Percentiles rank a stretch among this genome's conserved stretches.
These are phyloP conservation scores for Pollenia griseotomentosa DNA, from an alignment of 2,888 invertebrate species.

Conservation along the genomic window DNA sequence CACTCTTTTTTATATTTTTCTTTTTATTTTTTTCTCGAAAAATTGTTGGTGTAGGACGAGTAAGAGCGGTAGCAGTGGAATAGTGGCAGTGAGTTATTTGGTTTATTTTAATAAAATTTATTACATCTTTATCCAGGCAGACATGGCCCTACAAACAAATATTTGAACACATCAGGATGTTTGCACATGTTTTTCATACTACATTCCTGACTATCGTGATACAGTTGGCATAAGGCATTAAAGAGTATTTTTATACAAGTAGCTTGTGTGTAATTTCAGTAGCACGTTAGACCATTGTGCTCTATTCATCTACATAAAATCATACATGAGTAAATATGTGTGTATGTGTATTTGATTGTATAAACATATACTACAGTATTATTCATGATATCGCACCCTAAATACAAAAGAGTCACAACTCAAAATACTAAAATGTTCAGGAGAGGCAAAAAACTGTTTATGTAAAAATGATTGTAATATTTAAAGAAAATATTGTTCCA, in stretches of 20 bases:
- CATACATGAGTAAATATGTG: neutral
- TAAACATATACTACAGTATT: conserved; percentile 2
- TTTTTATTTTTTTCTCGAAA: neutral
- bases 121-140: conserved; percentile 44
- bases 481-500: too few relatives aligned
- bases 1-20: conserved; percentile 10
- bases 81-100: conserved; percentile 14
- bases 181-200: neutral
- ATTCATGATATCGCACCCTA: too few relatives aligned
- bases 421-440: too few relatives aligned
- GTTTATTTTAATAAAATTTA: conserved; percentile 65
- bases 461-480: too few relatives aligned
- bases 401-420: too few relatives aligned
- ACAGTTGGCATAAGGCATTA: too few relatives aligned
- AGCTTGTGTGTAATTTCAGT: neutral
- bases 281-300: conserved; percentile 4
- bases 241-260: neutral
- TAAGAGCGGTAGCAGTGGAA: neutral
- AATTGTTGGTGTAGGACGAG: neutral
- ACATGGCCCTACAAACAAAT: neutral
- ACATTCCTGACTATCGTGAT: too few relatives aligned
- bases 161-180: neutral
- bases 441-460: too few relatives aligned
- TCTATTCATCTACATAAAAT: conserved; percentile 31
- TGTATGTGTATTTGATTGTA: neutral